These are phyloP conservation scores for Crepidodera aurea DNA, from an alignment of 2,888 invertebrate genomes.

Conservation along the genomic window DNA sequence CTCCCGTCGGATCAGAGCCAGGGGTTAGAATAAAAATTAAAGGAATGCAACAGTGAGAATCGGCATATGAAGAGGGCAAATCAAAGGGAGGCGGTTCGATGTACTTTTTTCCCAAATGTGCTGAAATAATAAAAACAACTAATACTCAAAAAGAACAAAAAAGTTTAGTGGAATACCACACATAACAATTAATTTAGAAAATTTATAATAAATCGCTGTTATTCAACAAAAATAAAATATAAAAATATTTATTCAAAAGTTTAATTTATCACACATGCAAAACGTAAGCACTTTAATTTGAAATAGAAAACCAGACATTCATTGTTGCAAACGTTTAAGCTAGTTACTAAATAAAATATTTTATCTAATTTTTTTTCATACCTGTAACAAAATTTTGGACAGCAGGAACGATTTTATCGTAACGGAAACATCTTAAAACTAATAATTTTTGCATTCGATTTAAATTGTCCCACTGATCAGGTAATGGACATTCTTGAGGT, in stretches of 20 bases:
- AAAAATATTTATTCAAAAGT: too few relatives aligned
- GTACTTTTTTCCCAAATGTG: conserved; percentile 78
- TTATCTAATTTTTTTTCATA: too few relatives aligned
- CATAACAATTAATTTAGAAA: too few relatives aligned
- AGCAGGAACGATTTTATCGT: conserved; percentile 87
- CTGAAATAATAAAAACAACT: conserved; percentile 56
- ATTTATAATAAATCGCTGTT: too few relatives aligned
- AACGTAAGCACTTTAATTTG: too few relatives aligned
- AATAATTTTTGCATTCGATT: conserved; percentile 77
- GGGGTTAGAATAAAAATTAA: conserved; percentile 91
- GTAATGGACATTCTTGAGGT: conserved; percentile 76
- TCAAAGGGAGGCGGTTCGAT: conserved; percentile 93
- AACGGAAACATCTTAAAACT: conserved; percentile 81
- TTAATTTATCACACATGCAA: too few relatives aligned
- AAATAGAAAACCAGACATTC: too few relatives aligned
- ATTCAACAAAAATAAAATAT: too few relatives aligned
- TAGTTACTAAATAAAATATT: too few relatives aligned
- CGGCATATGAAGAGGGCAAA: conserved; percentile 80
- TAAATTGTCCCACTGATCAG: conserved; percentile 75
- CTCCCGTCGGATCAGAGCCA: conserved; percentile 92
- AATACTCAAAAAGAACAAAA: too few relatives aligned
- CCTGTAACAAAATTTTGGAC: conserved; percentile 65
- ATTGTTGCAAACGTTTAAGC: too few relatives aligned
- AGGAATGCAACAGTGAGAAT: conserved; percentile 88
- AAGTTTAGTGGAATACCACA: too few relatives aligned